Conservation (phyloP, 2,797 vertebrate genomes). For the Falco columbarius region DNA sequence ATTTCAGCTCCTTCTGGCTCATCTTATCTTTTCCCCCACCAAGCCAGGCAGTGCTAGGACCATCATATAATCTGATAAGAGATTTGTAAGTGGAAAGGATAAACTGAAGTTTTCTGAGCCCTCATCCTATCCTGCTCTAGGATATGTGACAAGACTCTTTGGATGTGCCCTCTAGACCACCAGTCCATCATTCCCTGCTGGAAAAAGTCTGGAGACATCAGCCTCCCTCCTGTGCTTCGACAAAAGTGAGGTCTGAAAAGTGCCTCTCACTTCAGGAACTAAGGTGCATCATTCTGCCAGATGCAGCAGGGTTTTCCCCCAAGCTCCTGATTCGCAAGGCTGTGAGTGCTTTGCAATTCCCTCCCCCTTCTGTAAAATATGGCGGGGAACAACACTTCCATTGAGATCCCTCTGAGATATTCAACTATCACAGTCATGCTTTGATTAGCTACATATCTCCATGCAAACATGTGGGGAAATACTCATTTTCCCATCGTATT, state of each 20-base stretch:
- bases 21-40: not conserved
- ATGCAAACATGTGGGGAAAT: not conserved
- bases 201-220: not conserved
- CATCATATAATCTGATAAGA: not conserved
- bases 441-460: not conserved
- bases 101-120: not conserved
- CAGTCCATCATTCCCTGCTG: not conserved
- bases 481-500: not conserved
- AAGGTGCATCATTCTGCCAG: not conserved
- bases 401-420: not conserved
- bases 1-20: not conserved
- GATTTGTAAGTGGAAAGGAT: not conserved
- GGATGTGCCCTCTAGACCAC: not conserved
- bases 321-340: not conserved
- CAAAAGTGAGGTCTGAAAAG: not conserved
- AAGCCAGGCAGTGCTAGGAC: not conserved
- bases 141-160: not conserved
- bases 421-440: not conserved
- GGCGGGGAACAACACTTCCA: not conserved
- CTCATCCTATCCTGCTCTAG: fast-evolving
- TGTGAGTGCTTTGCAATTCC: not conserved
- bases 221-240: not conserved
- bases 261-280: not conserved
- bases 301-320: not conserved
- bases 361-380: not conserved